Evolutionary conservation across 2,113 vertebrate species (phyloP), one percentile per base, ranked within the genome.

Genomic region (Ctenomys sociabilis): DNA sequence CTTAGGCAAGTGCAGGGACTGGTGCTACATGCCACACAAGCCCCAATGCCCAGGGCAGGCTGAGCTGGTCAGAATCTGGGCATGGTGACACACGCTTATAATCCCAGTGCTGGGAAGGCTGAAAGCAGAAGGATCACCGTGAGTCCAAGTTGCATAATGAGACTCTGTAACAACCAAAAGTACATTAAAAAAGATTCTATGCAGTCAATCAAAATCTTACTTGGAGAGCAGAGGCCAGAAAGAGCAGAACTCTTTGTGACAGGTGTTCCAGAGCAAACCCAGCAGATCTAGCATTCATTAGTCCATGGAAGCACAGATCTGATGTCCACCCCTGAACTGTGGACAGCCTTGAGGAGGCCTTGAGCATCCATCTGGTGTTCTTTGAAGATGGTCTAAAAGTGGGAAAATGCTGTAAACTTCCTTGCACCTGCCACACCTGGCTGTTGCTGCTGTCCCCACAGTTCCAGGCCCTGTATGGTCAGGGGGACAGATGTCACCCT

Each of bases 231-330:
- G 37, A 43, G 12, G n/a, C n/a, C 26, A 30, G 16, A 24, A 24
- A 59, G 21, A 7, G 80, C 14, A 57, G 54, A 59, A 37, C 35
- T 4, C 26, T 8, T 78, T 24, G 22, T 24, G 35, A 57, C 52
- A 57, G 57, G 24, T 0, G 7, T 22, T 57, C 3, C 24, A 26
- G n/a, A 43, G 37, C 12, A 30, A 10, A 2, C 35, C 57, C 26
- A 12, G 22, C 24, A 5, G 4, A 19, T 61, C 30, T 35, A 19
- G 45, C 45, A 21, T 32, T 78, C 30, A 28, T 19, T 28, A 16
- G 12, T 8, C 4, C 10, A 4, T 8, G n/a, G 28, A 83, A 14
- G 24, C 24, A 1, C 2, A 7, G 57, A 63, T 28, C 6, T n/a
- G 14, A 5, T 22, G n/a, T 43, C 5, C n/a, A 16, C 0, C 13